Percentiles rank a stretch among this genome's conserved stretches.
These are phyloP conservation scores for Phyto melanocephala DNA, from an alignment of 2,888 invertebrate genomes.

Conservation along the genomic window DNA sequence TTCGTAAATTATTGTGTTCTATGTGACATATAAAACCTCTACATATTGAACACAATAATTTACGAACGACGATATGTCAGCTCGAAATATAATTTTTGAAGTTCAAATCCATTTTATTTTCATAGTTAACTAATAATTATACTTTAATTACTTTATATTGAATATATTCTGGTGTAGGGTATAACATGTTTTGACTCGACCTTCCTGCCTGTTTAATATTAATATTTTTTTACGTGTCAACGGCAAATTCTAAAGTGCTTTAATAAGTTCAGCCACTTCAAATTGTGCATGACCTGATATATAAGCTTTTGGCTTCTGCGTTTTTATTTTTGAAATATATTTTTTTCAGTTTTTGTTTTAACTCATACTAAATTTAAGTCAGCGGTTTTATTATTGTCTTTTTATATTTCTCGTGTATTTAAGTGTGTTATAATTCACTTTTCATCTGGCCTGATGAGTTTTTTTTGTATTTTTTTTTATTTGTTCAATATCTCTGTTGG, in stretches of 20 bases:
- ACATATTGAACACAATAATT: too few species aligned
- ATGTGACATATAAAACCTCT: too few species aligned
- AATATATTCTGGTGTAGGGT: too few species aligned
- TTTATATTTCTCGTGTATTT: too few species aligned
- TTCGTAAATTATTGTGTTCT: too few species aligned
- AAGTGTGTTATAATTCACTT: slow-evolving; percentile 57
- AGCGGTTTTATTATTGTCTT: slow-evolving; percentile 3
- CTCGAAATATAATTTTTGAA: too few species aligned
- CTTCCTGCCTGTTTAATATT: neutral
- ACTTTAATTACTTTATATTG: too few species aligned
- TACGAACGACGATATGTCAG: too few species aligned
- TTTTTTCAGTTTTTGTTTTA: too few species aligned
- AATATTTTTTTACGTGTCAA: neutral
- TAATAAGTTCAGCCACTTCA: slow-evolving; percentile 26
- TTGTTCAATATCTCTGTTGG: neutral
- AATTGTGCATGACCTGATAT: slow-evolving; percentile 26
- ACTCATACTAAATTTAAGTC: slow-evolving; percentile 20
- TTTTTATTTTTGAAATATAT: too few species aligned
- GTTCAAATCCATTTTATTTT: too few species aligned
- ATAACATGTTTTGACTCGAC: too few species aligned
- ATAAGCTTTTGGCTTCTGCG: slow-evolving; percentile 14
- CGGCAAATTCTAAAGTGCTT: neutral
- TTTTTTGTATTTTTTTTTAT: neutral
- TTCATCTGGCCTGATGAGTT: slow-evolving; percentile 18
- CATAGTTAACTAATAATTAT: neutral